These are phyloP conservation scores for Anticlea derivata DNA, from an alignment of 2,888 invertebrate species.

Conservation along the genomic window DNA sequence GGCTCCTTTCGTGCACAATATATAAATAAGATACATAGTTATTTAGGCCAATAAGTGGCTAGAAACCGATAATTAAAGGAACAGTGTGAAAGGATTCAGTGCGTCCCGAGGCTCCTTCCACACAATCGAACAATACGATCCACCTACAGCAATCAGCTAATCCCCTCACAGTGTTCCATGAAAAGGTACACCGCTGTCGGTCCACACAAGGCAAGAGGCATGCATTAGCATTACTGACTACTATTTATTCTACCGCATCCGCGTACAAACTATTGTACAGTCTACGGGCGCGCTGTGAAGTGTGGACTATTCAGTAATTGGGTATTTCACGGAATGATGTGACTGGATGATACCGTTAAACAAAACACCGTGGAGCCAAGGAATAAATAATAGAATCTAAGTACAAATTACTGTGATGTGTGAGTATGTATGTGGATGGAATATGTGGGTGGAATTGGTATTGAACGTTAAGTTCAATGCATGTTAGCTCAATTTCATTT, in stretches of 20 bases:
- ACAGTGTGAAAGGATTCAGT: background rate
- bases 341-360: constrained; percentile 10
- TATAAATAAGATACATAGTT: too few relatives aligned
- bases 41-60: too few relatives aligned
- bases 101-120: too few relatives aligned
- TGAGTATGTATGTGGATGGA: too few relatives aligned
- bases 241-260: background rate
- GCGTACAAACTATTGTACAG: constrained; percentile 10
- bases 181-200: constrained; percentile 8
- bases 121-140: background rate
- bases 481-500: background rate
- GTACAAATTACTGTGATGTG: too few relatives aligned
- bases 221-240: constrained; percentile 12
- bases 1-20: too few relatives aligned
- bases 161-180: constrained; percentile 21
- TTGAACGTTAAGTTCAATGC: background rate
- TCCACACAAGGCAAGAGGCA: constrained; percentile 7
- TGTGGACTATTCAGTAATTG: constrained; percentile 5
- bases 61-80: too few relatives aligned
- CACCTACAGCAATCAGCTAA: constrained; percentile 22
- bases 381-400: background rate
- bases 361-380: constrained; percentile 5
- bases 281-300: background rate
- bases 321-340: constrained; percentile 8
- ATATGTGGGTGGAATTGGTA: too few relatives aligned